Evolutionary conservation across 2,113 vertebrate genomes (phyloP).

Genomic region (Paedocypris sp.): DNA sequence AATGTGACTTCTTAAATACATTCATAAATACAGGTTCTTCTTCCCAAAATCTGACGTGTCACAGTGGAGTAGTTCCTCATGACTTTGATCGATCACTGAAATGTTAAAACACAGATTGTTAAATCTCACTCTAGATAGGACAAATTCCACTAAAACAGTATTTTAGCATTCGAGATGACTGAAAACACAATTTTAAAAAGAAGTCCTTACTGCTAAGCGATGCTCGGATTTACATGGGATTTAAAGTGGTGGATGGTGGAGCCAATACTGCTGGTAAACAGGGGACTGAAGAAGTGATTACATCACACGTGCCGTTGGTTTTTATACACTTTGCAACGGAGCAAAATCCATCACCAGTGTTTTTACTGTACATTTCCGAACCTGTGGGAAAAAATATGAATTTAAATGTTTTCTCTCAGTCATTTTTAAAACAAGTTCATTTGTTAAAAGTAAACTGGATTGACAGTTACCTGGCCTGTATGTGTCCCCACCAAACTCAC

Average conservation of each 20-base stretch:
- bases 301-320: constrained; percentile 34
- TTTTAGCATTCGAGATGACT: too few relatives aligned
- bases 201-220: constrained; percentile 3
- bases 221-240: constrained; percentile 4
- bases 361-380: constrained; percentile 53
- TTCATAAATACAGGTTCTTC: too few relatives aligned
- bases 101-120: too few relatives aligned
- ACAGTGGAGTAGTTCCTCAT: too few relatives aligned
- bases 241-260: background rate
- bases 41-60: too few relatives aligned
- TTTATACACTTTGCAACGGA: constrained; percentile 53
- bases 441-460: background rate
- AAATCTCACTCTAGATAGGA: too few relatives aligned
- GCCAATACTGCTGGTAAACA: background rate
- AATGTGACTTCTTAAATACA: too few relatives aligned
- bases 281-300: background rate
- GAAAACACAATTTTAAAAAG: background rate
- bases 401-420: background rate
- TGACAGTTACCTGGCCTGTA: constrained; percentile 10
- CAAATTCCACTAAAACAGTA: too few relatives aligned
- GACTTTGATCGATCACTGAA: too few relatives aligned
- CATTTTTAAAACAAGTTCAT: too few relatives aligned
- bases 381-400: constrained; percentile 41
- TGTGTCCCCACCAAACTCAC: background rate
- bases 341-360: constrained; percentile 54